Evolutionary conservation across 1,140 invertebrate genomes (phyloP), one percentile per base, ranked within the genome.

Genomic region (Parapsyche elsis): DNA sequence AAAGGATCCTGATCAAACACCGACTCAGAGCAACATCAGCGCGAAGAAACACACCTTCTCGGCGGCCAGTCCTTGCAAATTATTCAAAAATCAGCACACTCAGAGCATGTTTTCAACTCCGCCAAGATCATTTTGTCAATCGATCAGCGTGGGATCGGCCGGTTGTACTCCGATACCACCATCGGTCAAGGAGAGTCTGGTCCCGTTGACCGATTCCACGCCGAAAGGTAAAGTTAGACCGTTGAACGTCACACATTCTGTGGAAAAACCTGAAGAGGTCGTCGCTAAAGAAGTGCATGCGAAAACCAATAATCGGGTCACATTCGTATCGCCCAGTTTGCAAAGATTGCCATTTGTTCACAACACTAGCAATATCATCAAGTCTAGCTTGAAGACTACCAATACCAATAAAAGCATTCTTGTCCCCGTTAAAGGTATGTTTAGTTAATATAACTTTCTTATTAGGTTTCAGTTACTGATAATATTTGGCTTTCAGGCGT

Each of bases 221-320:
- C 81, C 73, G 73, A 83, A 14, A 84, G 85, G 16, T 83, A 86
- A 38, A 85, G 84, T 24, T 81, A 61, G 49, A 76, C 1, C 85
- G 21, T 70, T 88, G 30, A 89, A 89, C 81, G 71, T 88, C 9
- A 89, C 87, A 10, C 83, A 85, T 46, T 88, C 88, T 4, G 84
- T 89, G 44, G 88, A 88, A 81, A 75, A 75, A 57, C 84, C 26
- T 10, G 38, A 21, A 71, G 53, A 45, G 10, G n/a, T 53, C n/a
- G 16, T 19, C 2, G 10, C 14, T 2, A 74, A 74, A 49, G 49
- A 45, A 19, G 30, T 23, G 5, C 9, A 46, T 0, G 10, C 9
- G 9, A 67, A 46, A 46, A 16, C 19, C 14, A 24, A 46, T n/a
- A 73, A 46, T 30, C 14, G 38, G 9, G 71, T 73, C 7, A 73